Conservation (phyloP, 2,797 vertebrate species). For the Esox masquinongy region DNA sequence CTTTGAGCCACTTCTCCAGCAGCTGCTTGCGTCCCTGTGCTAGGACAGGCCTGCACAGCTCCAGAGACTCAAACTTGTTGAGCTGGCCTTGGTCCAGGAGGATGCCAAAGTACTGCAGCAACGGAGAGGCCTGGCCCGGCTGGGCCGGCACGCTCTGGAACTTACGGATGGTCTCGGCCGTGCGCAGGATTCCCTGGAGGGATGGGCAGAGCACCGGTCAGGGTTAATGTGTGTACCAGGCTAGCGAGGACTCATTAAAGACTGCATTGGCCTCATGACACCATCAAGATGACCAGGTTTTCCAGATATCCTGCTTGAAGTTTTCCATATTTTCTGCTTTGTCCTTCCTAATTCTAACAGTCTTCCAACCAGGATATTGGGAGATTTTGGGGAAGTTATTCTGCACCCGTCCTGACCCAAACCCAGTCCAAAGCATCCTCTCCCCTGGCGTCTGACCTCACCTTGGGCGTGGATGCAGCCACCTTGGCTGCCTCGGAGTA, state of each 20-base stretch:
- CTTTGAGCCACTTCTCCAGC: slow-evolving; percentile 94
- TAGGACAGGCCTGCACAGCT: slow-evolving; percentile 88
- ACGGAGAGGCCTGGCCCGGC: slow-evolving; percentile 87
- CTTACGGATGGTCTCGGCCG: slow-evolving; percentile 87
- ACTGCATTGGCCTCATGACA: neutral
- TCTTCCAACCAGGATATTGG: neutral
- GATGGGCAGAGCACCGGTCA: neutral
- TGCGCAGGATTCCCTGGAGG: slow-evolving; percentile 85
- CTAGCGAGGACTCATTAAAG: neutral
- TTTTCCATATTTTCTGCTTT: neutral
- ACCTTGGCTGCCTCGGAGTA: slow-evolving; percentile 90
- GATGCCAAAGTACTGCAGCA: slow-evolving; percentile 93
- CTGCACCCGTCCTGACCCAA: neutral
- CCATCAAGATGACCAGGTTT: neutral
- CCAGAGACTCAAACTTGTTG: slow-evolving; percentile 90
- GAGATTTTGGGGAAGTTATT: too few species aligned
- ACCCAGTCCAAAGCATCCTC: neutral
- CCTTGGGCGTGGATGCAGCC: slow-evolving; percentile 91
- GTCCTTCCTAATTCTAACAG: too few species aligned
- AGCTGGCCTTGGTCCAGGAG: slow-evolving; percentile 91
- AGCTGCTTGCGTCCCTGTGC: slow-evolving; percentile 92
- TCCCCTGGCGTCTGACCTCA: slow-evolving; percentile 46
- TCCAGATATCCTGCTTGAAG: neutral
- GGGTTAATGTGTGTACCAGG: neutral
- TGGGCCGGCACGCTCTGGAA: slow-evolving; percentile 90